Base-by-base conservation (phyloP, 2,888 invertebrate species). In the Drosophila subquinaria region DNA sequence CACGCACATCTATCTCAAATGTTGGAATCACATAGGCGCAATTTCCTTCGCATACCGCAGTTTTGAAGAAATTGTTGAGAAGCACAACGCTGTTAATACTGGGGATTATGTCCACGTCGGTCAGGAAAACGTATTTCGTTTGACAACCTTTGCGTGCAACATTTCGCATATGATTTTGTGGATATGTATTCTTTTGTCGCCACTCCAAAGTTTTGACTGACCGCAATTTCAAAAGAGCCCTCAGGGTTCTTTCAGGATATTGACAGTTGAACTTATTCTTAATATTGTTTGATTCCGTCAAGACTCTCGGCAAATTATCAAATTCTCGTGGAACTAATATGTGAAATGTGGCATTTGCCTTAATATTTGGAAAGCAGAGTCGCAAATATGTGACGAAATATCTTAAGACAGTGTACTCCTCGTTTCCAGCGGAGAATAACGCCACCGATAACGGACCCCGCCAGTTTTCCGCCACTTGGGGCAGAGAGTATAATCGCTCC, bases 1-100 rank as follows among this genome's bases (percentile, higher is more conserved):
- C 96, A 65, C 96, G 94, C 65, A 95, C 95, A 90, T 97, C 97
- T 77, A 98, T 93, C 93, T 98, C 98, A 91, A 97, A 97, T 0
- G 98, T 98, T 0, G 98, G 98, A 85, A 98, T 96, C 48, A 98
- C 97, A 92, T 96, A 98, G 17, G 97, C 97, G 91, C 97, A 98
- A 76, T 94, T 93, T 74, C 93, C 94, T 5, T 72, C 69, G 81
- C 94, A 95, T 51, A 95, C 94, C 9, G 94, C 94, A 33, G 91
- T 94, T 17, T 92, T 92, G 15, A 97, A 92, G 91, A 97, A 97
- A 64, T 93, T 93, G 79, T 97, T 95, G 69, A 98, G 93, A 20
- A 94, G 94, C 57, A 95, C 94, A 1, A 96, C 95, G 93, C 97
- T 95, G 73, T 95, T 95, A 78, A 93, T 93, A 71, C 96, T 96